Percentiles rank a stretch among this genome's conserved stretches.
Conservation (phyloP, 2,888 invertebrate species). For the Drosophila nr. fundita region DNA sequence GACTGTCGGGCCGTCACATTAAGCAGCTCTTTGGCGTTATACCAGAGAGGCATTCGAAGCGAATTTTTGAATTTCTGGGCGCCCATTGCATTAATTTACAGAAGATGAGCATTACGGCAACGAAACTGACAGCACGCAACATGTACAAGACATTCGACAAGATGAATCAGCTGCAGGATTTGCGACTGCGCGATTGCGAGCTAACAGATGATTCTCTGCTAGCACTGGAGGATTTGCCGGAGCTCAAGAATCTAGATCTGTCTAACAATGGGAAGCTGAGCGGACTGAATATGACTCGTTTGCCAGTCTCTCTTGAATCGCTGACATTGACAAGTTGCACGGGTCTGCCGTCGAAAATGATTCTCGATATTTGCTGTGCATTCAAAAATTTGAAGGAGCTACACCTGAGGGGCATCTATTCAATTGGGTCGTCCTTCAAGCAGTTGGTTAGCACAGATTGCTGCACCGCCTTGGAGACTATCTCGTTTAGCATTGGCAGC, state of each 20-base stretch:
- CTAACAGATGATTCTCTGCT: slow-evolving; percentile 21
- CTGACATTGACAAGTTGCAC: slow-evolving; percentile 30
- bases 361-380: not conserved
- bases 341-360: not conserved
- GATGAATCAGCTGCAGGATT: slow-evolving; percentile 13
- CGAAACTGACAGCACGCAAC: not conserved
- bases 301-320: slow-evolving; percentile 29
- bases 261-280: slow-evolving; percentile 19
- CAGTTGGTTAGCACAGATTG: not conserved
- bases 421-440: not conserved
- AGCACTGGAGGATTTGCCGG: slow-evolving; percentile 25
- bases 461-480: slow-evolving; percentile 38
- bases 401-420: slow-evolving; percentile 7
- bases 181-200: slow-evolving; percentile 31
- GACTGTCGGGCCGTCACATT: slow-evolving; percentile 40
- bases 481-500: slow-evolving; percentile 24
- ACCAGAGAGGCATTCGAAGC: slow-evolving; percentile 19
- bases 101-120: slow-evolving; percentile 16
- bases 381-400: slow-evolving; percentile 35
- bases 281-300: slow-evolving; percentile 21
- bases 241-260: slow-evolving; percentile 44
- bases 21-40: slow-evolving; percentile 33
- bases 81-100: slow-evolving; percentile 29
- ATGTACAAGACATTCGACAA: slow-evolving; percentile 35
- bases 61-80: slow-evolving; percentile 31